Conservation (phyloP, 2,888 invertebrate genomes). For the Philereme transversata region DNA sequence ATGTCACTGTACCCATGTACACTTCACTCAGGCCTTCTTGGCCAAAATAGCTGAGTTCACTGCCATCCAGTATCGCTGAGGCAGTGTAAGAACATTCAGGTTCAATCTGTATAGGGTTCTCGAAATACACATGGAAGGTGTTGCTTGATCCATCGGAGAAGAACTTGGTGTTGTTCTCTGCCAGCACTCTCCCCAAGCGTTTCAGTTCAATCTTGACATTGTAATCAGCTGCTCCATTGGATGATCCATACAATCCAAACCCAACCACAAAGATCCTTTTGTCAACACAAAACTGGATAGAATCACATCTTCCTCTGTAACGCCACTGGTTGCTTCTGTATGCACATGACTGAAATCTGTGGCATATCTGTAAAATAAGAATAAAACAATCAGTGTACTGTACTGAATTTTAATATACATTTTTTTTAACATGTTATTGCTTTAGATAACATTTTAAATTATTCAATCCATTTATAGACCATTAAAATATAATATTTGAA, state of each 20-base stretch:
- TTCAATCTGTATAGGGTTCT: constrained; percentile 94
- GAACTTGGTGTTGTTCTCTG: constrained; percentile 96
- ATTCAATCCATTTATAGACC: too few species aligned
- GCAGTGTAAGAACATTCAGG: constrained; percentile 97
- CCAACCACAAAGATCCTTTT: constrained; percentile 97
- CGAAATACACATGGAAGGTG: constrained; percentile 93
- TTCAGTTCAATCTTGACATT: constrained; percentile 97
- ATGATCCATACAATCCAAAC: constrained; percentile 97
- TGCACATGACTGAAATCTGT: constrained; percentile 97
- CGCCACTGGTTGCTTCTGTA: constrained; percentile 99
- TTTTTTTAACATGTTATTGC: neutral
- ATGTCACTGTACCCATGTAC: constrained; percentile 95
- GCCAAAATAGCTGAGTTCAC: constrained; percentile 97
- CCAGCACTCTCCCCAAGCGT: constrained; percentile 92
- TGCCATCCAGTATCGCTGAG: constrained; percentile 96
- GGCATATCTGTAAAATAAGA: constrained; percentile 88
- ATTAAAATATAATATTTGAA: neutral
- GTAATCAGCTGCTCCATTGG: constrained; percentile 97
- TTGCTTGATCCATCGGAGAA: constrained; percentile 98
- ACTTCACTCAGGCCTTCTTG: constrained; percentile 98
- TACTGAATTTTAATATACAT: neutral
- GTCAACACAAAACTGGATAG: constrained; percentile 98
- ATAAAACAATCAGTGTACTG: neutral
- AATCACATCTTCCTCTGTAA: constrained; percentile 97
- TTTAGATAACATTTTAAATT: neutral